Conservation (phyloP, 2,888 invertebrate species). For the Dermolepida albohirtum region DNA sequence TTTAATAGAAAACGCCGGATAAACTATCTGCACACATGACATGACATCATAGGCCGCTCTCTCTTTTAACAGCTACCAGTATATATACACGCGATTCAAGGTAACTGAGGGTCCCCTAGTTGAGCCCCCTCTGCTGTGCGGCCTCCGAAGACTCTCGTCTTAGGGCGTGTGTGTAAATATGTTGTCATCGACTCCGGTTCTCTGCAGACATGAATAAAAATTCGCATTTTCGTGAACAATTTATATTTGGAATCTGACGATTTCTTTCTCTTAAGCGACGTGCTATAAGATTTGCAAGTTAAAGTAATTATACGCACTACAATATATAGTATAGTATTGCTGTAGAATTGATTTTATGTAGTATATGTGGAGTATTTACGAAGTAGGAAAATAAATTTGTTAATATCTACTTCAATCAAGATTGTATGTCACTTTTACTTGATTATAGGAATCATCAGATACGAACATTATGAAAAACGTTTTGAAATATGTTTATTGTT, state of each 20-base stretch:
- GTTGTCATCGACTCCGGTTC: constrained; percentile 21
- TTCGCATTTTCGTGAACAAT: constrained; percentile 9
- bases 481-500: no score
- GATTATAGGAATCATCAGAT: no score
- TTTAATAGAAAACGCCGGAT: constrained; percentile 21
- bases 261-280: no score
- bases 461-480: no score
- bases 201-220: constrained; percentile 4
- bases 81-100: constrained; percentile 52
- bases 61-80: constrained; percentile 36
- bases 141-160: constrained; percentile 41
- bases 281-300: no score
- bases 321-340: no score
- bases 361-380: no score
- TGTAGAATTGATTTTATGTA: no score
- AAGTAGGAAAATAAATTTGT: no score
- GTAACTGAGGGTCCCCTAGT: constrained; percentile 49
- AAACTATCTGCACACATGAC: constrained; percentile 45
- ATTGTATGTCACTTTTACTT: no score
- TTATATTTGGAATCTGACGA: background rate
- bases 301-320: no score
- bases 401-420: no score
- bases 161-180: constrained; percentile 40
- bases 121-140: constrained; percentile 36
- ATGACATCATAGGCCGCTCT: constrained; percentile 52